Evolutionary conservation across 1,140 invertebrate species (phyloP).

Genomic region (Dinothrombium tinctorium): DNA sequence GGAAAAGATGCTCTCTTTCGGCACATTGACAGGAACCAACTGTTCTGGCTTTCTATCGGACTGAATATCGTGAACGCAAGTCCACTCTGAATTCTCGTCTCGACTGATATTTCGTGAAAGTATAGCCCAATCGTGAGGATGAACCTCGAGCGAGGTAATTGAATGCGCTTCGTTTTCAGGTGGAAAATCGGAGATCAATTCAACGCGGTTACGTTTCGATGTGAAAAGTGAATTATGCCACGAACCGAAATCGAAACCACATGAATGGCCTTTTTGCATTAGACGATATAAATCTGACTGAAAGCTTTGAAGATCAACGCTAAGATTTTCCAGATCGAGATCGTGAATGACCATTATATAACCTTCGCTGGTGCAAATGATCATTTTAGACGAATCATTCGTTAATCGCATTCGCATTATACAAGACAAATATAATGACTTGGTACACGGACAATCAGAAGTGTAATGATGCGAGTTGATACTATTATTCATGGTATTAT

Average conservation of each 20-base stretch:
- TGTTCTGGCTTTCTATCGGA: conserved; percentile 13
- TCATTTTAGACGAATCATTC: conserved; percentile 58
- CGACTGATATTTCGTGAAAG: conserved; percentile 61
- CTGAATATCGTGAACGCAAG: conserved; percentile 77
- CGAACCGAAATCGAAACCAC: conserved; percentile 19
- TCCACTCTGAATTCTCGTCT: conserved; percentile 71
- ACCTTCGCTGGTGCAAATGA: conserved; percentile 67
- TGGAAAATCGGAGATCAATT: conserved; percentile 72
- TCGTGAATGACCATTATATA: conserved; percentile 73
- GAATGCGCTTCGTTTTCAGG: conserved; percentile 59
- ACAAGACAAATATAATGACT: conserved; percentile 8
- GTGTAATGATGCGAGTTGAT: neutral
- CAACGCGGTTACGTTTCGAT: conserved; percentile 52
- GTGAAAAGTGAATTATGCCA: conserved; percentile 45
- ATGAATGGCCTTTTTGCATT: conserved; percentile 43
- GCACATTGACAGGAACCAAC: neutral
- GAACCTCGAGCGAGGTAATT: conserved; percentile 65
- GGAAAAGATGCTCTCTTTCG: neutral
- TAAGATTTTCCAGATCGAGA: conserved; percentile 49
- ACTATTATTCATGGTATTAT: neutral
- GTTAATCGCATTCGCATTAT: conserved; percentile 69
- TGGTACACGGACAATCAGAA: neutral
- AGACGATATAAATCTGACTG: conserved; percentile 66
- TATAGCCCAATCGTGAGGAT: conserved; percentile 72
- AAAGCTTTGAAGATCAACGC: conserved; percentile 56